Base-by-base conservation (phyloP, 2,888 invertebrate genomes). In the Zhuqinia jingwanae region DNA sequence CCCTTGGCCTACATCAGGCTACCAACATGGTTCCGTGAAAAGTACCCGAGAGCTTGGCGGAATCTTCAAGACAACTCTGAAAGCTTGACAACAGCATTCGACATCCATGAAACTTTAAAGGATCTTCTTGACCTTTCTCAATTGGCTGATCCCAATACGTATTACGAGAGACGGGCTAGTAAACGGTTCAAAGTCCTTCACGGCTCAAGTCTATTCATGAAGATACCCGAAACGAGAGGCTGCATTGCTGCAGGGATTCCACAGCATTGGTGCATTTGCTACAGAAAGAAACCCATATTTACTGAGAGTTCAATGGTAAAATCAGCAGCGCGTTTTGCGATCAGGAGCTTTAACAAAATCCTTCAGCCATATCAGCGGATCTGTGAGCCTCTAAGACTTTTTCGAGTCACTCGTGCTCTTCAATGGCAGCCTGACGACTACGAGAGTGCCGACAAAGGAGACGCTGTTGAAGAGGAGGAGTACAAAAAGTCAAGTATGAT, bases 211-310 rank as follows among this genome's bases (percentile, higher is more conserved):
- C 93, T 97, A 75, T 97, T 98, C 92, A 92, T 95, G 47, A 94
- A 95, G 0, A 94, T 98, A 86, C 95, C 96, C 0, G 92, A 92
- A 63, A 94, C 94, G 82, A 93, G 98, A 65, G 96, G 96, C 0
- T 98, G 98, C 92, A 93, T 94, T 76, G 93, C 94, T 87, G 97
- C 97, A 0, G 95, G 94, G 0, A 96, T 98, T 85, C 95, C 95
- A 0, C 95, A 95, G 27, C 96, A 97, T 92, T 98, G 96, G 96
- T 98, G 98, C 92, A 96, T 97, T 36, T 98, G 98, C 90, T 96
- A 96, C 91, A 94, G 94, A 87, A 95, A 95, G 78, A 93, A 93
- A 70, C 94, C 94, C 89, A 92, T 96, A 2, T 0, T 80, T 22
- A 85, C 79, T 6, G 75, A 80, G 11, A 76, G 53, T n/a, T 75